These are phyloP conservation scores for Psettodes erumei DNA, from an alignment of 2,113 vertebrate species.

Conservation along the genomic window DNA sequence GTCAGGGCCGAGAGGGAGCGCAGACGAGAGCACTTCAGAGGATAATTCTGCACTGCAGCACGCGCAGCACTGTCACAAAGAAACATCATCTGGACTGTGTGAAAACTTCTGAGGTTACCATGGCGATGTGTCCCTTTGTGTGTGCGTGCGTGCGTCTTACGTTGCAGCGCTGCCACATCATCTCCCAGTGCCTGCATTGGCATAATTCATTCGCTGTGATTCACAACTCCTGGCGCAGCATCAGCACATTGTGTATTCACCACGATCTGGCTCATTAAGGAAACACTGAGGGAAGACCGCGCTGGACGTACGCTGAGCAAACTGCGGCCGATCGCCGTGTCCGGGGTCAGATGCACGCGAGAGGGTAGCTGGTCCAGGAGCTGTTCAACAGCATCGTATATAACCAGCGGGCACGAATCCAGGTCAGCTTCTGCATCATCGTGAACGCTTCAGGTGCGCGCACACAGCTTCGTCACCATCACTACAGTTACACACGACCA, in stretches of 20 bases:
- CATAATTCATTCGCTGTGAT: conserved; percentile 68
- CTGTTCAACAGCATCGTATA: too few relatives aligned
- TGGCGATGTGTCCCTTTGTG: conserved; percentile 64
- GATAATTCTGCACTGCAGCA: conserved; percentile 57
- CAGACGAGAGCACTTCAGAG: conserved; percentile 60
- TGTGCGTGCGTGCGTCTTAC: conserved; percentile 15
- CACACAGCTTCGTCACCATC: neutral
- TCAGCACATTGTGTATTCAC: conserved; percentile 62
- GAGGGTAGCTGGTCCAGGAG: too few relatives aligned
- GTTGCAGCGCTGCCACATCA: conserved; percentile 52
- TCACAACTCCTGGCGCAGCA: conserved; percentile 60
- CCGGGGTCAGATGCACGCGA: neutral
- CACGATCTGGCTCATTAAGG: conserved; percentile 52
- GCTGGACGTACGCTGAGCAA: conserved; percentile 12
- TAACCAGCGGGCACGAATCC: conserved; percentile 22
- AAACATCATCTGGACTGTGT: conserved; percentile 71
- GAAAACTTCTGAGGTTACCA: conserved; percentile 76
- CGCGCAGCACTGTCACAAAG: conserved; percentile 59
- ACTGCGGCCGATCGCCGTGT: neutral
- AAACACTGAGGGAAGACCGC: conserved; percentile 26
- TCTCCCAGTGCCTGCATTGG: conserved; percentile 45
- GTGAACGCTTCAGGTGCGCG: neutral
- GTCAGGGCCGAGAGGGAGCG: conserved; percentile 34
- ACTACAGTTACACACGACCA: neutral
- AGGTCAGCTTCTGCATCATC: conserved; percentile 25